Conservation (phyloP, 2,113 vertebrate species). For the Gavialis gangeticus region DNA sequence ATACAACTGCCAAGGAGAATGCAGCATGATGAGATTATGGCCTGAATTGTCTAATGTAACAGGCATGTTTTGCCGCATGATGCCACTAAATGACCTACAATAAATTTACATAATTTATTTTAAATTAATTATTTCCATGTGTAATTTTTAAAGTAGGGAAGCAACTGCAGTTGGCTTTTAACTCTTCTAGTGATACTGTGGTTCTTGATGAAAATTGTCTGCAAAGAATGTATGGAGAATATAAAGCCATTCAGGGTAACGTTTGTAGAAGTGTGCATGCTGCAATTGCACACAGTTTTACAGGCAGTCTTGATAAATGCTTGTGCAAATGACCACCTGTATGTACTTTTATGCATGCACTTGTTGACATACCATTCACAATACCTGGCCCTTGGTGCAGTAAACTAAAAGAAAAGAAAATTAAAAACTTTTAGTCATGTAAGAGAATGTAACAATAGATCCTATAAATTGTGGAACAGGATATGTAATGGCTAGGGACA, state of each 20-base stretch:
- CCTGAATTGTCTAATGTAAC: conserved; percentile 25
- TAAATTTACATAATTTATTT: conserved; percentile 32
- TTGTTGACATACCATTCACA: not conserved
- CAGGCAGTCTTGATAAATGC: not conserved
- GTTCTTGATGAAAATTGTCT: conserved; percentile 4
- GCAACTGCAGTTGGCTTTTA: not conserved
- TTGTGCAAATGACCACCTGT: rapidly evolving
- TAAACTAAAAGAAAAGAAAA: not conserved
- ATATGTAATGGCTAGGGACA: not conserved
- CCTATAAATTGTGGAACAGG: not conserved
- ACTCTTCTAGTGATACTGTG: not conserved
- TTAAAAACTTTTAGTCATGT: not conserved
- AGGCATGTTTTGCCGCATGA: conserved; percentile 31
- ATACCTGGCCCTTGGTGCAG: not conserved
- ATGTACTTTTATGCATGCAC: not conserved
- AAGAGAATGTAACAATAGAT: not conserved
- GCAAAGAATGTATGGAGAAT: not conserved
- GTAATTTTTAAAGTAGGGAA: conserved; percentile 15
- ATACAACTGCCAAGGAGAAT: conserved; percentile 78
- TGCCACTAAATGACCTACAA: conserved; percentile 30
- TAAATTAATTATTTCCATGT: conserved; percentile 32
- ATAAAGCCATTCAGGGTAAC: not conserved
- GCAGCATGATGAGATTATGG: conserved; percentile 49
- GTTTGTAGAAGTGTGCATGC: not conserved
- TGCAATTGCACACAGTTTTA: not conserved